Percentiles rank a stretch among this genome's conserved stretches.
Evolutionary conservation across 2,797 vertebrate species (phyloP).

Genomic region (Octomys mimax): DNA sequence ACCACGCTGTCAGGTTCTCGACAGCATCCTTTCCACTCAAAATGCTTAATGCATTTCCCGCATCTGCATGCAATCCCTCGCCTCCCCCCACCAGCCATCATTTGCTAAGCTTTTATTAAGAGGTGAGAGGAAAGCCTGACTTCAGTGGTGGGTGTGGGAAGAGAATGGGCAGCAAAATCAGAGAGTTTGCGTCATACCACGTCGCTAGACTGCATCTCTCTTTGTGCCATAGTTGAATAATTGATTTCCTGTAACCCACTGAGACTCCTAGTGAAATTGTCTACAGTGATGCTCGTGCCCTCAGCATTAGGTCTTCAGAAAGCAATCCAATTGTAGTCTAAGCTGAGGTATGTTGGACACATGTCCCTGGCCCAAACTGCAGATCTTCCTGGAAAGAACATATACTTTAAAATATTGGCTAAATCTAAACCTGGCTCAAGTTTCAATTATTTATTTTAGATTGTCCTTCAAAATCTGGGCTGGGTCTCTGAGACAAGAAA

Average conservation of each 20-base stretch:
- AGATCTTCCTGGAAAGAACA: not conserved
- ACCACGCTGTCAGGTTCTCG: constrained; percentile 56
- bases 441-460: not conserved
- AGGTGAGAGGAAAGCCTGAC: not conserved
- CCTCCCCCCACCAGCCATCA: fast-evolving
- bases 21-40: not conserved
- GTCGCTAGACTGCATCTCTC: not conserved
- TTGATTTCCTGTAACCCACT: not conserved
- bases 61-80: not conserved
- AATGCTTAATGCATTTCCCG: not conserved
- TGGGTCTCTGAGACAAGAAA: not conserved
- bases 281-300: not conserved
- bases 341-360: not conserved
- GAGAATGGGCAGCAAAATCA: not conserved
- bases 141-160: not conserved
- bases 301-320: not conserved
- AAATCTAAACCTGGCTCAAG: not conserved
- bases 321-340: not conserved
- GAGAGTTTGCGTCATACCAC: fast-evolving
- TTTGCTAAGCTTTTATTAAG: not conserved
- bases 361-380: not conserved
- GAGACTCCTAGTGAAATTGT: not conserved
- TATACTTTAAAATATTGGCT: not conserved
- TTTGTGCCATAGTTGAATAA: not conserved
- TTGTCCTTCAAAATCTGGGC: not conserved